Conservation (phyloP, 2,888 invertebrate species). For the Achlya flavicornis region DNA sequence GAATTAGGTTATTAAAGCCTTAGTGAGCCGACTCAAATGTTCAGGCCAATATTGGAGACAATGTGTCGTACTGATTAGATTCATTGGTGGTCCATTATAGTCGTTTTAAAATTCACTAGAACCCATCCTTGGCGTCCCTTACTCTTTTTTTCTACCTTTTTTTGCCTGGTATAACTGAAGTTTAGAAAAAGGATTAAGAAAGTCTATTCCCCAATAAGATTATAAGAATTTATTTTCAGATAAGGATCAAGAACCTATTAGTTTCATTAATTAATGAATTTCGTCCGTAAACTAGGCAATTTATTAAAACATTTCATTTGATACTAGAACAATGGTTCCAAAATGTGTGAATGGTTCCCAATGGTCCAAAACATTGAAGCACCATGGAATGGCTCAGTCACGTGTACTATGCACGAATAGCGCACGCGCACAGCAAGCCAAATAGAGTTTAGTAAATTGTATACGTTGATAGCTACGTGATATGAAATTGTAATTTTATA, state of each 20-base stretch:
- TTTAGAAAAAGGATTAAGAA: no score
- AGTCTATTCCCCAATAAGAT: no score
- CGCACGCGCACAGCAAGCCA: constrained; percentile 73
- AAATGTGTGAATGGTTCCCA: no score
- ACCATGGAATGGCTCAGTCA: constrained; percentile 50
- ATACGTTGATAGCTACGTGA: constrained; percentile 61
- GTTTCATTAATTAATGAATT: no score
- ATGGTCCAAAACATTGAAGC: constrained; percentile 23
- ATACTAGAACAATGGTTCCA: not conserved
- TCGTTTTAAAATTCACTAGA: not conserved
- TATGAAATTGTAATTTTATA: constrained; percentile 40
- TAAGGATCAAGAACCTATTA: no score
- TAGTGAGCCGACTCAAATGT: constrained; percentile 21
- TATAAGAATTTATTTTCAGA: no score
- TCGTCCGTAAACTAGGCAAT: no score
- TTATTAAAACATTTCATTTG: no score
- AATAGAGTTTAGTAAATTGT: constrained; percentile 63
- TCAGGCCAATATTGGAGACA: constrained; percentile 32
- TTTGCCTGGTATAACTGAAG: no score
- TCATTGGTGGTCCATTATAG: not conserved
- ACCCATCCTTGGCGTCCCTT: not conserved
- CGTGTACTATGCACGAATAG: constrained; percentile 65
- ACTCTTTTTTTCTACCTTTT: not conserved
- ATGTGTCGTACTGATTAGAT: not conserved
- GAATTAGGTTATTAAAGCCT: constrained; percentile 60